phyloP scores from a whole-genome alignment of 2,888 invertebrate species.

The Girardia tigrina region DNA sequence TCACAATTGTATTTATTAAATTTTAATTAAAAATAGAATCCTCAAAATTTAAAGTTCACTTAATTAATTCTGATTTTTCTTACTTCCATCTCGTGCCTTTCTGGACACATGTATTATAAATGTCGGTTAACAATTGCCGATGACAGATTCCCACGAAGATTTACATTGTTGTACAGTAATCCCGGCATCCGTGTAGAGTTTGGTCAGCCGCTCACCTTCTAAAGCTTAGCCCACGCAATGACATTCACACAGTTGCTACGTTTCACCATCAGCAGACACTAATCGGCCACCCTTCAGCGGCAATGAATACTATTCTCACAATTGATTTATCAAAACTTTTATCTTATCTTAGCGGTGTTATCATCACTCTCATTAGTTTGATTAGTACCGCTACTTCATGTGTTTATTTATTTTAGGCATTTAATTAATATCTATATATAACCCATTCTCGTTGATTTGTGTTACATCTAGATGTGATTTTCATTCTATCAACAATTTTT shows the following conservation, averaged over 20 bases:
- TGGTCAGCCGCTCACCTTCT: conserved; percentile 19
- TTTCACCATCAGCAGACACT: conserved; percentile 10
- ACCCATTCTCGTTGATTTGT: too few species aligned
- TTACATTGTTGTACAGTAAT: neutral
- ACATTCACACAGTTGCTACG: conserved; percentile 23
- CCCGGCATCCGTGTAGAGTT: conserved; percentile 7
- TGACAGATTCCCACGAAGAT: conserved; percentile 23
- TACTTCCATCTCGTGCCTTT: too few species aligned
- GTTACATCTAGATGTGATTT: too few species aligned
- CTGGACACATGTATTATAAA: neutral
- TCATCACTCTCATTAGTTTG: conserved; percentile 3
- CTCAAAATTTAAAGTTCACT: too few species aligned
- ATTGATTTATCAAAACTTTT: conserved; percentile 15
- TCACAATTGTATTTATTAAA: too few species aligned
- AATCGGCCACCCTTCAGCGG: conserved; percentile 20
- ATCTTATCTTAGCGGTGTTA: conserved; percentile 23
- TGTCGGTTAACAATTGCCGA: conserved; percentile 5
- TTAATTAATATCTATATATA: neutral
- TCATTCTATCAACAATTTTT: too few species aligned
- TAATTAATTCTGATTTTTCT: too few species aligned
- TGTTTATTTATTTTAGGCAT: neutral
- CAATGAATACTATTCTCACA: conserved; percentile 5
- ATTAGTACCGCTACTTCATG: conserved; percentile 20
- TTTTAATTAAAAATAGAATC: too few species aligned
- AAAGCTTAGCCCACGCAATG: conserved; percentile 20